Percentiles rank a stretch among this genome's conserved stretches.
Evolutionary conservation across 2,888 invertebrate genomes (phyloP).

Genomic region (Andrena praecox): DNA sequence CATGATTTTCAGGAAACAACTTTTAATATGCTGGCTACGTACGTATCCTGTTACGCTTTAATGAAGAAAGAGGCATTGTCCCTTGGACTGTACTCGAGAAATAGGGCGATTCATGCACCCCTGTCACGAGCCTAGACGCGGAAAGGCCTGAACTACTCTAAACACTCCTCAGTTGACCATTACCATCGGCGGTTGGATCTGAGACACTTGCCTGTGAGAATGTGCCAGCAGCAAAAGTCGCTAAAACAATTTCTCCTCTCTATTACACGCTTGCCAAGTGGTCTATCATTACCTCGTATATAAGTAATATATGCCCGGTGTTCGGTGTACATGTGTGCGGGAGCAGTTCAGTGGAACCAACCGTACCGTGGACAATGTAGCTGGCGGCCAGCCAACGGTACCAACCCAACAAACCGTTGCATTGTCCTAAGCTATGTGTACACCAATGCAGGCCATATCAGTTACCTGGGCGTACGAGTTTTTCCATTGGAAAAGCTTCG

Average conservation of each 20-base stretch:
- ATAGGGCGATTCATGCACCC: neutral
- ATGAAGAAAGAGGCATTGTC: neutral
- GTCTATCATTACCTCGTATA: constrained; percentile 70
- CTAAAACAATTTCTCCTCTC: constrained; percentile 71
- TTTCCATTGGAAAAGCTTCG: constrained; percentile 52
- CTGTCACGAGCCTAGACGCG: neutral
- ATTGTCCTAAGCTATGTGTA: constrained; percentile 75
- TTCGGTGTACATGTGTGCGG: constrained; percentile 39
- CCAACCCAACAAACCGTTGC: constrained; percentile 78
- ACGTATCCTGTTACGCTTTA: too few species aligned
- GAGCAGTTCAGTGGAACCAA: constrained; percentile 76
- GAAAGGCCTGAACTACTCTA: neutral
- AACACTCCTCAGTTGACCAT: neutral
- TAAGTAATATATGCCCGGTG: constrained; percentile 68
- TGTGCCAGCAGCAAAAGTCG: constrained; percentile 29
- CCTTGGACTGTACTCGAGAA: neutral
- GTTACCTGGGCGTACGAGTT: constrained; percentile 50
- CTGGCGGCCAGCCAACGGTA: constrained; percentile 78
- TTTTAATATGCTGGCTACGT: too few species aligned
- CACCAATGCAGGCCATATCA: constrained; percentile 62
- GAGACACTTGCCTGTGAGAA: neutral
- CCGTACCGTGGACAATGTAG: constrained; percentile 78
- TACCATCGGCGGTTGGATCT: neutral
- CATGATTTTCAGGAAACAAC: too few species aligned
- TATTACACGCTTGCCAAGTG: constrained; percentile 75